Percentiles rank a stretch among this genome's conserved stretches.
Evolutionary conservation across 1,140 invertebrate species (phyloP).

Genomic region (Cyclargus thomasi): DNA sequence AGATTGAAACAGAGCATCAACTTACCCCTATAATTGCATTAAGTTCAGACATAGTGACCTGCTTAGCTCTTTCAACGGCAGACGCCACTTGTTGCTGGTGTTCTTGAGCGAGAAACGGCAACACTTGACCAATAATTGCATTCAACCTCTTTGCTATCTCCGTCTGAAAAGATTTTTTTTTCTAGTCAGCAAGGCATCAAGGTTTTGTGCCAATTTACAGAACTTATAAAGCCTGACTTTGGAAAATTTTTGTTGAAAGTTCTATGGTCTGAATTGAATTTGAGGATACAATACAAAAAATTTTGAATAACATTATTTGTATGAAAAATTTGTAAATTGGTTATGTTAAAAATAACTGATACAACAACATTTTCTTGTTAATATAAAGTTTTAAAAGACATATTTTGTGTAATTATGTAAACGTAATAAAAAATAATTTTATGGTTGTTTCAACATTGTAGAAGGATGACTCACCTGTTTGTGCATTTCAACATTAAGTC

Average conservation of each 20-base stretch:
- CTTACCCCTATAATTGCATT: slow-evolving; percentile 92
- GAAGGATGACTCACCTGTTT: slow-evolving; percentile 87
- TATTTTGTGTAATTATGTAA: not conserved
- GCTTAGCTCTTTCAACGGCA: slow-evolving; percentile 95
- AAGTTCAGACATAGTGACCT: slow-evolving; percentile 95
- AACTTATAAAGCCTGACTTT: too few relatives aligned
- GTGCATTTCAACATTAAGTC: slow-evolving; percentile 99
- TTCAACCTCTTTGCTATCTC: slow-evolving; percentile 95
- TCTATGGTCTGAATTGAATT: too few relatives aligned
- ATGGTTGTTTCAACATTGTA: not conserved
- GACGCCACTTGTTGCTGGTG: slow-evolving; percentile 95
- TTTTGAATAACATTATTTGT: too few relatives aligned
- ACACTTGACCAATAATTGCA: slow-evolving; percentile 91
- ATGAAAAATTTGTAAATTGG: too few relatives aligned
- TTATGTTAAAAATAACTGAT: too few relatives aligned
- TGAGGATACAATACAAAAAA: too few relatives aligned
- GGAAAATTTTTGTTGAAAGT: too few relatives aligned
- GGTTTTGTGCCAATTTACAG: too few relatives aligned
- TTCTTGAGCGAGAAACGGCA: slow-evolving; percentile 94
- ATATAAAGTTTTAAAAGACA: not conserved
- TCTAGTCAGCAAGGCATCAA: too few relatives aligned
- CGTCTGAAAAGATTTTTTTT: slow-evolving; percentile 79
- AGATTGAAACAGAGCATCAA: slow-evolving; percentile 31
- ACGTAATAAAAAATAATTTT: not conserved
- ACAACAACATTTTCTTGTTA: too few relatives aligned